Evolutionary conservation across 2,113 vertebrate genomes (phyloP).

Genomic region (Prinia subflava): DNA sequence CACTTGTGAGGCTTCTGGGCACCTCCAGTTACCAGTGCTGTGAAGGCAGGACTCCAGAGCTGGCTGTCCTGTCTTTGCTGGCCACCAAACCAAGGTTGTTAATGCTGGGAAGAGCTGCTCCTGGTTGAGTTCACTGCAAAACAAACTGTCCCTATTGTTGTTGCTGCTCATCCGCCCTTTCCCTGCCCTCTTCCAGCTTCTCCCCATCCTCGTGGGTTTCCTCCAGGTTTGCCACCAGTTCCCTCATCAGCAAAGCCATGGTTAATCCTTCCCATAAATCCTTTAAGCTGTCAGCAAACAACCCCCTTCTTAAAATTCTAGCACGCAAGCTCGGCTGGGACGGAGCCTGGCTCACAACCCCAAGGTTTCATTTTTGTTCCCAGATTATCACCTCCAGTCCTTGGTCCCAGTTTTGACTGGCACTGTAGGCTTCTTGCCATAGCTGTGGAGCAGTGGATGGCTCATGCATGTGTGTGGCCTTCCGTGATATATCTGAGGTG

Average conservation of each 20-base stretch:
- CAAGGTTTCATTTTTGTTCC: constrained; percentile 6
- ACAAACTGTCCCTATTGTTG: background rate
- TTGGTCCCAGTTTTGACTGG: background rate
- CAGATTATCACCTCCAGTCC: background rate
- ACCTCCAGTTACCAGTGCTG: accelerated
- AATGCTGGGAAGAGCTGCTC: background rate
- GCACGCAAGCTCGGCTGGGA: constrained; percentile 6
- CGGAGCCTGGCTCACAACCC: background rate
- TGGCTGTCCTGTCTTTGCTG: accelerated
- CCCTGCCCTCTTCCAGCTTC: background rate
- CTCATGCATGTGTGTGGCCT: background rate
- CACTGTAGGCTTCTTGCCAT: accelerated
- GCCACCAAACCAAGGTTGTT: background rate
- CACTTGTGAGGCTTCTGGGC: background rate
- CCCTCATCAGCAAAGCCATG: constrained; percentile 48
- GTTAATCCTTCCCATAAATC: constrained; percentile 68
- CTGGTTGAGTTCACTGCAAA: accelerated
- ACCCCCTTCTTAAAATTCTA: constrained; percentile 41
- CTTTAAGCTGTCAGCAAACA: constrained; percentile 63
- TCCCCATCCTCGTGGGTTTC: background rate
- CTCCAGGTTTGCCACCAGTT: background rate
- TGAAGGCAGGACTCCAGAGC: background rate
- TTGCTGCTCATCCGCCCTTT: background rate
- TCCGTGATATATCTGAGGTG: background rate
- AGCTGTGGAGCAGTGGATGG: background rate